These are phyloP conservation scores for Pseudochaenichthys georgianus DNA, from an alignment of 2,797 vertebrate species.

Conservation along the genomic window DNA sequence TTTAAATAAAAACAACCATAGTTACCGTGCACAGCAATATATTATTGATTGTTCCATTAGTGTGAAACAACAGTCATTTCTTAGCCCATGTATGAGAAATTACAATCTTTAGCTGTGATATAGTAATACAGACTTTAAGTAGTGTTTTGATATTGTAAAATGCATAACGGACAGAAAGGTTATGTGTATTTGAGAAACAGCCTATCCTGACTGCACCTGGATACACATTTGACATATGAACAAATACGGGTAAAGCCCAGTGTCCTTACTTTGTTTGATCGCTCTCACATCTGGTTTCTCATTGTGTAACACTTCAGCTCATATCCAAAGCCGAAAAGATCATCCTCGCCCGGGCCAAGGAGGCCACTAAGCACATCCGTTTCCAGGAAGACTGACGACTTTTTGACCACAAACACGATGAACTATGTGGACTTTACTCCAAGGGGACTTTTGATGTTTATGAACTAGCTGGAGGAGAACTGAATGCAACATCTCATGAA, in stretches of 20 bases:
- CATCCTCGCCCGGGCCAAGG: conserved; percentile 90
- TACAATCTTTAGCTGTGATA: too few species aligned
- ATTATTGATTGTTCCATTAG: neutral
- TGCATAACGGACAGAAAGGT: neutral
- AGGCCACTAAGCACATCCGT: conserved; percentile 91
- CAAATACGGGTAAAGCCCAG: neutral
- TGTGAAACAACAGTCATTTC: neutral
- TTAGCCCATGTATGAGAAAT: neutral
- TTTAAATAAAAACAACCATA: neutral
- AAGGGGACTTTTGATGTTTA: neutral
- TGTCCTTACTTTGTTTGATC: neutral
- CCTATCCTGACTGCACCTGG: neutral
- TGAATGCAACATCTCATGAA: neutral
- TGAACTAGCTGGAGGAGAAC: conserved; percentile 11
- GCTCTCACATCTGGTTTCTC: conserved; percentile 17
- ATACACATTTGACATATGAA: neutral
- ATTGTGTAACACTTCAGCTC: conserved; percentile 78
- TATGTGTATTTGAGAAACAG: neutral
- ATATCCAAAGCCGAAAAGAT: conserved; percentile 97
- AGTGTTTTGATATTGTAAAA: neutral
- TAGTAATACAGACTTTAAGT: neutral
- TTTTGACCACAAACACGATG: neutral
- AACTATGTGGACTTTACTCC: neutral
- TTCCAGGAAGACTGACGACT: conserved; percentile 89
- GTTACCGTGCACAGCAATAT: neutral